These are phyloP conservation scores for Platysteira castanea DNA, from an alignment of 2,113 vertebrate genomes.

Conservation along the genomic window DNA sequence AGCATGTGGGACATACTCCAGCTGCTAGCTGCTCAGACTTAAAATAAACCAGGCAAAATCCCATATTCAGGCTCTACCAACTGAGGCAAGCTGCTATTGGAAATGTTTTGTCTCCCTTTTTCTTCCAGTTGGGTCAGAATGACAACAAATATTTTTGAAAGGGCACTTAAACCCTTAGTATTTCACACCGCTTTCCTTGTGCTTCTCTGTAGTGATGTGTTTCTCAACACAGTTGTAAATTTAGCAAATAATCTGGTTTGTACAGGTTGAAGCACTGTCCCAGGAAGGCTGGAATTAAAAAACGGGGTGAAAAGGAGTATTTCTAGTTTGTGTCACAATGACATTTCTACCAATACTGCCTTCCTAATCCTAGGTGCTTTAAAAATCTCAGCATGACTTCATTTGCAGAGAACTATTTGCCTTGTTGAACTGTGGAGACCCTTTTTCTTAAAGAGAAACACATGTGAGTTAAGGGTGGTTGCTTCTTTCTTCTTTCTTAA, in stretches of 20 bases:
- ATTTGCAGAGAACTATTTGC: background rate
- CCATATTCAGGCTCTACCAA: background rate
- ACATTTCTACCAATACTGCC: background rate
- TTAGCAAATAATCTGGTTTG: background rate
- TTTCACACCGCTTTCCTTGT: background rate
- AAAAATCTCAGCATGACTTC: background rate
- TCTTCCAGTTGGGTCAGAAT: background rate
- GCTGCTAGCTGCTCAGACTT: slow-evolving; percentile 43
- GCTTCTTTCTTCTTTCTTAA: background rate
- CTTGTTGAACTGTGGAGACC: background rate
- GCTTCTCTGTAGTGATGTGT: background rate
- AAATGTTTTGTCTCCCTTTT: background rate
- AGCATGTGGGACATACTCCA: slow-evolving; percentile 53
- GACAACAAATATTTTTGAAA: background rate
- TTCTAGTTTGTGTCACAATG: background rate
- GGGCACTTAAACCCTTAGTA: background rate
- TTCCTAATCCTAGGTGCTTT: background rate
- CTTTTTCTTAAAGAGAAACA: background rate
- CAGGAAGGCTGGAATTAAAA: background rate
- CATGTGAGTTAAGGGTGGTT: background rate
- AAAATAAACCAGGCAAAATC: slow-evolving; percentile 58
- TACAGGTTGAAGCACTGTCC: background rate
- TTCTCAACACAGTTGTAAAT: background rate
- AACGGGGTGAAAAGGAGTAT: background rate
- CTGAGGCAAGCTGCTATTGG: background rate